Percentiles rank a stretch among this genome's conserved stretches.
phyloP scores from a whole-genome alignment of 2,888 invertebrate genomes.

The Agrotis ipsilon region DNA sequence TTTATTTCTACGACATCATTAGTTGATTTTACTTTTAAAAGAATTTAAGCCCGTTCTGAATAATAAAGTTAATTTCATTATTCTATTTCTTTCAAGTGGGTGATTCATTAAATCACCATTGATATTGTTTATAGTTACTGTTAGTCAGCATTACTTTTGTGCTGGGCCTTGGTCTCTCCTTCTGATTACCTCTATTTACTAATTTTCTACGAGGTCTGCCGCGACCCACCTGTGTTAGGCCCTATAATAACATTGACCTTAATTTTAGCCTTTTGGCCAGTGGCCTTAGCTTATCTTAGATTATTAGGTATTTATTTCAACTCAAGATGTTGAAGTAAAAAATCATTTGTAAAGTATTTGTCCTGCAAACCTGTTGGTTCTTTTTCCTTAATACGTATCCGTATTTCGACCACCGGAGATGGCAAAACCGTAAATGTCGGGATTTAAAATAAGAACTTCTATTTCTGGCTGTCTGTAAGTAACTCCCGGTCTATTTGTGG shows the following conservation, averaged over 20 bases:
- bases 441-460: slow-evolving; percentile 54
- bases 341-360: slow-evolving; percentile 21
- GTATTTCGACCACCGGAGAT: slow-evolving; percentile 57
- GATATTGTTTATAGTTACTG: too few species aligned
- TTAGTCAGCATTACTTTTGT: too few species aligned
- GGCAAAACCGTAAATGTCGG: slow-evolving; percentile 40
- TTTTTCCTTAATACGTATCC: slow-evolving; percentile 13
- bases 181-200: too few species aligned
- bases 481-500: slow-evolving; percentile 41
- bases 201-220: too few species aligned
- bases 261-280: too few species aligned
- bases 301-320: not conserved
- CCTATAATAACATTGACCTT: too few species aligned
- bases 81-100: not conserved
- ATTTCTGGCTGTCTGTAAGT: slow-evolving; percentile 30
- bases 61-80: not conserved
- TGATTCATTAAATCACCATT: not conserved
- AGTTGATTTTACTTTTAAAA: too few species aligned
- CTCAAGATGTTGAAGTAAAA: not conserved
- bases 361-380: not conserved
- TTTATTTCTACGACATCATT: too few species aligned
- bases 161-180: too few species aligned
- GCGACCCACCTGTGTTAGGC: too few species aligned
- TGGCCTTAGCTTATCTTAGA: too few species aligned
- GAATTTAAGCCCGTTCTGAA: too few species aligned